These are phyloP conservation scores for Rhingia rostrata DNA, from an alignment of 2,888 invertebrate genomes.

Conservation along the genomic window DNA sequence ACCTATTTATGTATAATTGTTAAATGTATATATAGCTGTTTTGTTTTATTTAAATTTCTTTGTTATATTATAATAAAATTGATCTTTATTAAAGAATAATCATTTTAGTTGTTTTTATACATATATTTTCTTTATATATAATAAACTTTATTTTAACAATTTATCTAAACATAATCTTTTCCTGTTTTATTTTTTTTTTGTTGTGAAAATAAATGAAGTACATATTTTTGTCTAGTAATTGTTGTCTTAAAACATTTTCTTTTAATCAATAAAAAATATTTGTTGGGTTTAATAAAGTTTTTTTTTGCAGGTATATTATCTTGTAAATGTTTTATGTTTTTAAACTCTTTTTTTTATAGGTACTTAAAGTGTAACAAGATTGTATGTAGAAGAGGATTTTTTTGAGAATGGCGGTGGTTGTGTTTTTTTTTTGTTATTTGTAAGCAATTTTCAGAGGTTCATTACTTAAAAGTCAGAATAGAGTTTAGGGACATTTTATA, in stretches of 20 bases:
- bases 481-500: no score
- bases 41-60: slow-evolving; percentile 59
- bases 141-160: background rate
- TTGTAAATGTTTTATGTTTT: slow-evolving; percentile 39
- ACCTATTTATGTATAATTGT: slow-evolving; percentile 52
- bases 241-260: background rate
- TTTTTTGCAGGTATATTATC: slow-evolving; percentile 53
- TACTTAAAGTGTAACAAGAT: slow-evolving; percentile 70
- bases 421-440: no score
- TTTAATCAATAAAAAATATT: background rate
- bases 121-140: slow-evolving; percentile 12
- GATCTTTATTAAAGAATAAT: slow-evolving; percentile 45
- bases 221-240: slow-evolving; percentile 45
- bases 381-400: slow-evolving; percentile 1
- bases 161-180: slow-evolving; percentile 26
- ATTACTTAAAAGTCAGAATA: no score
- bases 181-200: slow-evolving; percentile 14
- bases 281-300: slow-evolving; percentile 38
- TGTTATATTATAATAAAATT: slow-evolving; percentile 52
- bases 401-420: background rate
- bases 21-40: slow-evolving; percentile 62
- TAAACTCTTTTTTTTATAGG: slow-evolving; percentile 43
- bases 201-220: slow-evolving; percentile 44
- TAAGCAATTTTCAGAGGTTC: no score
- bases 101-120: slow-evolving; percentile 29